Evolutionary conservation across 2,113 vertebrate species (phyloP).

Genomic region (Hydrochoerus hydrochaeris): DNA sequence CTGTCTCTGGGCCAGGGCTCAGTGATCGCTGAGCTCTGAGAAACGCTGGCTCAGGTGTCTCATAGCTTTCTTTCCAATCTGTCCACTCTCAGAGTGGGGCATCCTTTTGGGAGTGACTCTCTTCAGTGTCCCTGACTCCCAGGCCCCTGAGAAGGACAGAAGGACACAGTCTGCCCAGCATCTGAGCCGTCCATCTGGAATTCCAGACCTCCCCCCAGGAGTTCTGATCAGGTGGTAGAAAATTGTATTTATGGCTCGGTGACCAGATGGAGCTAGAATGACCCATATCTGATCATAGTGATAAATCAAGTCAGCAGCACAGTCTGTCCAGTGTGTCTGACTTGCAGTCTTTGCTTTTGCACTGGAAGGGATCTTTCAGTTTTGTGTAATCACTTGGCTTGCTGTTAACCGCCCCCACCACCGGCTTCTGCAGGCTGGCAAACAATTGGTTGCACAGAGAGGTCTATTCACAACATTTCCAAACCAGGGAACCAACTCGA

Average conservation of each 20-base stretch:
- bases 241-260: background rate
- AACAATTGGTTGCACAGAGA: background rate
- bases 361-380: background rate
- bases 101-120: background rate
- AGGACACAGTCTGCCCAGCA: background rate
- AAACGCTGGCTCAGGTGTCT: background rate
- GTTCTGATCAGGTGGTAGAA: background rate
- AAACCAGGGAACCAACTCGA: background rate
- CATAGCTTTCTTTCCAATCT: background rate
- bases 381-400: background rate
- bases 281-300: background rate
- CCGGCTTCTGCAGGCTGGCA: background rate
- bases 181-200: constrained; percentile 37
- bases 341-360: background rate
- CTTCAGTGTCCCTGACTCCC: background rate
- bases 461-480: background rate
- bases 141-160: background rate
- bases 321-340: background rate
- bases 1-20: background rate
- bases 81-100: accelerated
- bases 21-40: background rate
- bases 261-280: background rate
- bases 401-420: background rate
- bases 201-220: background rate
- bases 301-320: background rate